phyloP scores from a whole-genome alignment of 1,140 invertebrate genomes.

The Anthonomus grandis region DNA sequence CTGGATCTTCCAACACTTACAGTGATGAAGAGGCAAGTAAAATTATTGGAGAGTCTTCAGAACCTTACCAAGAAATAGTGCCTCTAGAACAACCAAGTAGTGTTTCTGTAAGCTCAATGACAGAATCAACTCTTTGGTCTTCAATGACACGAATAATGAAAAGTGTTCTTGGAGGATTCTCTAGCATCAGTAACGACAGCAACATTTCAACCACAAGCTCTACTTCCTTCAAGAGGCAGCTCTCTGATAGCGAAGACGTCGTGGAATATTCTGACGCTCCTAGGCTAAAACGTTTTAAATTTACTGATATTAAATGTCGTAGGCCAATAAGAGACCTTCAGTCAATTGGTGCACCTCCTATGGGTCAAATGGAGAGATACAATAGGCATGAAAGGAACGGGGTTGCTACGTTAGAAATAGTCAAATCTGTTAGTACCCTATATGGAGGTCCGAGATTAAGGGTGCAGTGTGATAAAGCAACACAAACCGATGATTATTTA shows the following conservation, averaged over 20 bases:
- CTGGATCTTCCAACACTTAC: background rate
- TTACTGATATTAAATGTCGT: conserved; percentile 36
- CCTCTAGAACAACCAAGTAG: too few species aligned
- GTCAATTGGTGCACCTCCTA: background rate
- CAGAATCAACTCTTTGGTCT: conserved; percentile 29
- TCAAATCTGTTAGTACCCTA: conserved; percentile 16
- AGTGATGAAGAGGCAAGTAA: too few species aligned
- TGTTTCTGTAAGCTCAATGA: conserved; percentile 11
- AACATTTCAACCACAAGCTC: background rate
- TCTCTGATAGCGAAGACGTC: conserved; percentile 11
- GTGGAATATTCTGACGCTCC: conserved; percentile 14
- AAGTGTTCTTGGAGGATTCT: conserved; percentile 24
- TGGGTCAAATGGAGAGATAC: too few species aligned
- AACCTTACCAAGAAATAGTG: too few species aligned
- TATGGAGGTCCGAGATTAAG: conserved; percentile 9
- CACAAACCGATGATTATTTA: conserved; percentile 35
- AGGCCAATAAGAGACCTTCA: conserved; percentile 26
- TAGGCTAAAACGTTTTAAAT: conserved; percentile 34
- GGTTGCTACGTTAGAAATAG: conserved; percentile 13
- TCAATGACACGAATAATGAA: conserved; percentile 33
- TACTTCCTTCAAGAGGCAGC: conserved; percentile 22
- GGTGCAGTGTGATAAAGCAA: conserved; percentile 30
- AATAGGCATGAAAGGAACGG: too few species aligned
- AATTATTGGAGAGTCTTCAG: too few species aligned
- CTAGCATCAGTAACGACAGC: conserved; percentile 1